A percentile compares a stretch with the other conserved stretches of the same genome.
Evolutionary conservation across 2,888 invertebrate species (phyloP).

Genomic region (Chrysotoxum bicinctum): DNA sequence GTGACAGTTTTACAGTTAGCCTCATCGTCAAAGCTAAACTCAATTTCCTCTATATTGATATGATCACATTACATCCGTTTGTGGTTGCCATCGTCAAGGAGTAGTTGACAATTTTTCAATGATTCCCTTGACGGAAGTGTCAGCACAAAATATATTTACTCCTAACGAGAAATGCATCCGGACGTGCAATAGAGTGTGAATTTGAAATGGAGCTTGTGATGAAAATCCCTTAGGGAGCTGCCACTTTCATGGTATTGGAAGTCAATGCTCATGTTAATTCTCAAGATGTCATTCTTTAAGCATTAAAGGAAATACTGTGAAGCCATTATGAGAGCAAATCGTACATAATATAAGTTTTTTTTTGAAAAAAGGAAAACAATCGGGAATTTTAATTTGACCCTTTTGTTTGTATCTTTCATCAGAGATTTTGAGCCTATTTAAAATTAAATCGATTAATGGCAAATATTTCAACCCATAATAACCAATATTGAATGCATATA

Average conservation of each 20-base stretch:
- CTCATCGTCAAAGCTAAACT: slow-evolving; percentile 45
- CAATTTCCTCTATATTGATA: slow-evolving; percentile 54
- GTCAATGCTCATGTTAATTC: neutral
- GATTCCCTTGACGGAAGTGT: slow-evolving; percentile 58
- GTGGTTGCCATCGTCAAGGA: neutral
- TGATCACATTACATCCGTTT: slow-evolving; percentile 53
- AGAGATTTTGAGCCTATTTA: too few species aligned
- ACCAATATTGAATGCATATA: too few species aligned
- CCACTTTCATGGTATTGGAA: slow-evolving; percentile 2
- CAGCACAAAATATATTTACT: slow-evolving; percentile 17
- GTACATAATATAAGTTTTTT: too few species aligned
- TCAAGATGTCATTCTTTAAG: neutral
- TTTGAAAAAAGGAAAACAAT: too few species aligned
- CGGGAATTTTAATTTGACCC: too few species aligned
- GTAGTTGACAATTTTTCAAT: slow-evolving; percentile 26
- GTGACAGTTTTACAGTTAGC: slow-evolving; percentile 54
- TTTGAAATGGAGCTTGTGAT: neutral
- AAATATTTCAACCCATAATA: too few species aligned
- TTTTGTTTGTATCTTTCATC: too few species aligned
- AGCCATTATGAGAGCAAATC: too few species aligned
- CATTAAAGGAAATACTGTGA: neutral
- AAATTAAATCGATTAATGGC: too few species aligned
- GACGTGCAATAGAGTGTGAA: slow-evolving; percentile 6
- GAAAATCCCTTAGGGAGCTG: slow-evolving; percentile 21
- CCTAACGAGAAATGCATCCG: neutral